phyloP scores from a whole-genome alignment of 1,140 invertebrate genomes.

The Zaprionus africanus region DNA sequence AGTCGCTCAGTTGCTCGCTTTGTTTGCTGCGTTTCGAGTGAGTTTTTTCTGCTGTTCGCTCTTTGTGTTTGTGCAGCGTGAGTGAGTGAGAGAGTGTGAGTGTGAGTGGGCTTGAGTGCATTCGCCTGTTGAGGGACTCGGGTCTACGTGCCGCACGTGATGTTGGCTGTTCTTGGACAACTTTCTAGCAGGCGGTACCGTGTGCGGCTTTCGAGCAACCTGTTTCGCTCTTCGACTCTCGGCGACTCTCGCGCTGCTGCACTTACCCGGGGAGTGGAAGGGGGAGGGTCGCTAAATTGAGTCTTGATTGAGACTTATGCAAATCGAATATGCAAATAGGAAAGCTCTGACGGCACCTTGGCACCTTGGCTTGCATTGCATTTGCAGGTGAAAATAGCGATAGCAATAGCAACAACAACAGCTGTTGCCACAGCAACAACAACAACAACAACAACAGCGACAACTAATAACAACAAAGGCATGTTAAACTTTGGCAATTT shows the following conservation, averaged over 20 bases:
- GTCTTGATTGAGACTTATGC: conserved; percentile 51
- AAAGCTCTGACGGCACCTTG: conserved; percentile 50
- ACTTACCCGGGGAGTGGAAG: conserved; percentile 33
- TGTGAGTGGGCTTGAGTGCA: conserved; percentile 22
- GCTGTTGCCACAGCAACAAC: not conserved
- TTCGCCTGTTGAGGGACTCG: conserved; percentile 23
- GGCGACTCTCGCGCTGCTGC: conserved; percentile 17
- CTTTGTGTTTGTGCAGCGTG: conserved; percentile 18
- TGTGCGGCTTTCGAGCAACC: conserved; percentile 60
- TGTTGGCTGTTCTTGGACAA: conserved; percentile 57
- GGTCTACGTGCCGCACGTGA: conserved; percentile 76
- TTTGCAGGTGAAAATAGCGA: conserved; percentile 59
- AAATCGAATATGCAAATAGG: conserved; percentile 73
- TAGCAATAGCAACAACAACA: conserved; percentile 37
- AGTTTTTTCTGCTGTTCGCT: conserved; percentile 49
- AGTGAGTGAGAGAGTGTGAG: not conserved
- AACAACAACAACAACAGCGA: conserved; percentile 35
- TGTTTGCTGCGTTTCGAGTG: conserved; percentile 72
- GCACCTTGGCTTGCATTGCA: conserved; percentile 60
- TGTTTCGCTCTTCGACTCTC: no score
- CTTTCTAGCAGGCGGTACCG: conserved; percentile 1
- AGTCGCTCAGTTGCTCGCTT: conserved; percentile 54
- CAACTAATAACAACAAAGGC: conserved; percentile 22
- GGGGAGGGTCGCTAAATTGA: conserved; percentile 37
- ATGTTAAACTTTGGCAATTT: conserved; percentile 60